Conservation (phyloP, 2,888 invertebrate species). For the Priocnemis perturbator region DNA sequence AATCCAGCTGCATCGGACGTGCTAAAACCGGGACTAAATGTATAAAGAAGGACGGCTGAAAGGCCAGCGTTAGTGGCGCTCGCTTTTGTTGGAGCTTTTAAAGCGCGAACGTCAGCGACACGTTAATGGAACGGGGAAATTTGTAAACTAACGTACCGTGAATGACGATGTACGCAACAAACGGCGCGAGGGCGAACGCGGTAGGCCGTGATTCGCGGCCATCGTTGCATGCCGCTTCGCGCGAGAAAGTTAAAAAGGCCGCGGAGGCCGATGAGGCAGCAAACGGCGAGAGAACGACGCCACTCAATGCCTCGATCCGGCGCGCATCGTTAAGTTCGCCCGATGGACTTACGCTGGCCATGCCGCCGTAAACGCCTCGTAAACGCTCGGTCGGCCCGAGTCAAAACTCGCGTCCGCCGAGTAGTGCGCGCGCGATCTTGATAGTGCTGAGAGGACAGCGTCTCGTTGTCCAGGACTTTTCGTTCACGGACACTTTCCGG, state of each 20-base stretch:
- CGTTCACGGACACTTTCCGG: conserved; percentile 32
- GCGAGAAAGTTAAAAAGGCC: neutral
- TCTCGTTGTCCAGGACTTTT: no score
- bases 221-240: conserved; percentile 6
- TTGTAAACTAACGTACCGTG: conserved; percentile 55
- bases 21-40: no score
- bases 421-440: no score
- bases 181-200: conserved; percentile 7
- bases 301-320: conserved; percentile 1
- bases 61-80: neutral
- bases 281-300: conserved; percentile 1
- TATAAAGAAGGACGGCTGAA: no score
- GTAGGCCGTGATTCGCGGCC: conserved; percentile 22
- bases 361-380: neutral
- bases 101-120: conserved; percentile 41
- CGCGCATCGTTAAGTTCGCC: neutral
- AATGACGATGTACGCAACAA: conserved; percentile 43
- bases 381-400: neutral
- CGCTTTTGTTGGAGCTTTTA: conserved; percentile 49
- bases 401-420: no score
- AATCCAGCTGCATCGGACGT: no score
- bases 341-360: conserved; percentile 1
- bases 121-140: conserved; percentile 54
- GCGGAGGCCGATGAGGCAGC: conserved; percentile 5
- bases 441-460: no score